Evolutionary conservation across 2,888 invertebrate genomes (phyloP).

Genomic region (Platypus cylindrus): DNA sequence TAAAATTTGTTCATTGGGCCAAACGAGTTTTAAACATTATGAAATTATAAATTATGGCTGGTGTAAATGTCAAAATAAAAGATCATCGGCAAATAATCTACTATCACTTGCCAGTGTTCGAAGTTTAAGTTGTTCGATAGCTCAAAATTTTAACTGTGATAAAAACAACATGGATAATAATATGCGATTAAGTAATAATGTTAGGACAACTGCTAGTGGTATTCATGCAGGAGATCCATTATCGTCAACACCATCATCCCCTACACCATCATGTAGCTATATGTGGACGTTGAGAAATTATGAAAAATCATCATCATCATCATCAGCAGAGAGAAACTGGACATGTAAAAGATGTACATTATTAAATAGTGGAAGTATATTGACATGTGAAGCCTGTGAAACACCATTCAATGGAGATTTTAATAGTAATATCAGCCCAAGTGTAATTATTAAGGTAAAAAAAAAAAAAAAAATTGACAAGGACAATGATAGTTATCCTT

Average conservation of each 20-base stretch:
- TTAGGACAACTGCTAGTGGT: constrained; percentile 34
- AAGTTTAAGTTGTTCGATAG: constrained; percentile 32
- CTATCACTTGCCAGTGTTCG: constrained; percentile 31
- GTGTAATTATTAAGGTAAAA: constrained; percentile 37
- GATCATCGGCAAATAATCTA: constrained; percentile 25
- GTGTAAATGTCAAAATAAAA: constrained; percentile 29
- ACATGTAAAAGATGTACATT: constrained; percentile 64
- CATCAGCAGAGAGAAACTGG: too few species aligned
- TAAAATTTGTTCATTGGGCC: constrained; percentile 31
- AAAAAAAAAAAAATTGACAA: too few species aligned
- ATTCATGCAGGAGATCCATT: constrained; percentile 28
- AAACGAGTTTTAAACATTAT: constrained; percentile 26
- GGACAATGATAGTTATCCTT: too few species aligned
- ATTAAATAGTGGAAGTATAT: constrained; percentile 52
- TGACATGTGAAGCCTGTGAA: constrained; percentile 64
- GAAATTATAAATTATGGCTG: constrained; percentile 28
- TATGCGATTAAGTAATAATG: constrained; percentile 25
- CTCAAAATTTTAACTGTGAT: constrained; percentile 27
- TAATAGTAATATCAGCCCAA: constrained; percentile 33
- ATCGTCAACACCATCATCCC: too few species aligned
- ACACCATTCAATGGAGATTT: constrained; percentile 42
- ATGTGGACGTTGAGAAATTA: constrained; percentile 28
- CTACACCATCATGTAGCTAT: constrained; percentile 23
- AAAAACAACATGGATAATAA: constrained; percentile 24
- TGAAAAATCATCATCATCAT: constrained; percentile 27